These are phyloP conservation scores for Oopsacas minuta DNA, from an alignment of 37 sponge, comb jelly and placozoan species.

Conservation along the genomic window DNA sequence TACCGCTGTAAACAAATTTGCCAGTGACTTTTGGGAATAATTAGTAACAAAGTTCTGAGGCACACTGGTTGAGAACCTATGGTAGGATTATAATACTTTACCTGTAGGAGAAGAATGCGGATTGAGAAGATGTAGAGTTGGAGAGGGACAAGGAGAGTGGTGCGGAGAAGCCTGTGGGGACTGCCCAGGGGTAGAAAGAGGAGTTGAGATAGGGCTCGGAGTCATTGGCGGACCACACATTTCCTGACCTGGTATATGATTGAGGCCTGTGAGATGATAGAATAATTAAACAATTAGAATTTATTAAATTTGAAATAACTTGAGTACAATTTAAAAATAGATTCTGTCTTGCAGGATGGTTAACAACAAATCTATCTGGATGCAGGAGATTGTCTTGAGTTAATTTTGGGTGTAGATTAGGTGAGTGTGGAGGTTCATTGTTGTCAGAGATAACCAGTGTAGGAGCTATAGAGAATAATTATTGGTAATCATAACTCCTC, in stretches of 20 bases:
- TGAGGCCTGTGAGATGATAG: not conserved
- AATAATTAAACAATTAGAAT: not conserved
- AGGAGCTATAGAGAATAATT: not conserved
- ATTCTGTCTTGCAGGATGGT: conserved; percentile 13
- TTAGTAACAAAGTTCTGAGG: too few species aligned
- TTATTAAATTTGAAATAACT: not conserved
- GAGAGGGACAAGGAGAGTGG: not conserved
- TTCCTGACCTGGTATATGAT: not conserved
- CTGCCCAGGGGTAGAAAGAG: not conserved
- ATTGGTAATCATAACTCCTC: too few species aligned
- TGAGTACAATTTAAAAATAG: not conserved
- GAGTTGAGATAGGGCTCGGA: not conserved
- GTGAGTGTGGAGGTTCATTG: not conserved
- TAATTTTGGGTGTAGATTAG: not conserved
- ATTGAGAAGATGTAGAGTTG: not conserved
- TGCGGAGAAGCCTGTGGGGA: not conserved
- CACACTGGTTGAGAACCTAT: too few species aligned
- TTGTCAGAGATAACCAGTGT: conserved; percentile 2
- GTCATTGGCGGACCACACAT: not conserved
- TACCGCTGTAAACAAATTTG: too few species aligned
- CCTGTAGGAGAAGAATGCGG: not conserved
- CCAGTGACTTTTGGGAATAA: too few species aligned
- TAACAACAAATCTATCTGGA: not conserved
- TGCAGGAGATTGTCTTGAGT: conserved; percentile 2
- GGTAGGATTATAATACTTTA: too few species aligned